These are phyloP conservation scores for Drosophila acutilabella DNA, from an alignment of 2,888 invertebrate species.

Conservation along the genomic window DNA sequence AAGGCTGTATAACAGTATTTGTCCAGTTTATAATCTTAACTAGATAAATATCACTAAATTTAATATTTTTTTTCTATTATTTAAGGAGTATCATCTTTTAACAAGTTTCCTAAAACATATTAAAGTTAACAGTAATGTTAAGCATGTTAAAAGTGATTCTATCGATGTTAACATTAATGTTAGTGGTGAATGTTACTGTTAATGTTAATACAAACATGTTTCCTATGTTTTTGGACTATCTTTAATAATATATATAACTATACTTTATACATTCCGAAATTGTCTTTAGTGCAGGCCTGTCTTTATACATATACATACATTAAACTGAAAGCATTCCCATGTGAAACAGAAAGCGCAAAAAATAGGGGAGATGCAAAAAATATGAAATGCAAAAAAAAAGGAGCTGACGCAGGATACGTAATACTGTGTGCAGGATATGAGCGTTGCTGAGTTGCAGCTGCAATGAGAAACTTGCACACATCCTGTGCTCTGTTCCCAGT, in stretches of 20 bases:
- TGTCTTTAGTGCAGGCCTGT: background rate
- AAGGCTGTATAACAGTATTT: too few relatives aligned
- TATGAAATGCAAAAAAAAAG: background rate
- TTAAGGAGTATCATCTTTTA: too few relatives aligned
- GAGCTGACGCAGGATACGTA: conserved; percentile 36
- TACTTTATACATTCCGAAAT: background rate
- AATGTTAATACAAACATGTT: too few relatives aligned
- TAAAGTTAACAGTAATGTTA: too few relatives aligned
- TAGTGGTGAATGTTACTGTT: too few relatives aligned
- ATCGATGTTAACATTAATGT: too few relatives aligned
- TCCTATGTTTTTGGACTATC: background rate
- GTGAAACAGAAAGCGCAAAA: conserved; percentile 15
- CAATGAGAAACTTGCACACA: conserved; percentile 60
- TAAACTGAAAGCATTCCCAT: conserved; percentile 1
- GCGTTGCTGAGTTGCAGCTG: conserved; percentile 66
- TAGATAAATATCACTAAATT: too few relatives aligned
- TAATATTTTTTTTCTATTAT: too few relatives aligned
- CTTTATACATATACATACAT: background rate
- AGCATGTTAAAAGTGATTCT: too few relatives aligned
- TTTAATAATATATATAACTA: background rate
- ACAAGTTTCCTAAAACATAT: too few relatives aligned
- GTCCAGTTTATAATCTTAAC: too few relatives aligned
- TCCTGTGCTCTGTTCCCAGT: conserved; percentile 49
- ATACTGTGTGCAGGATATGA: conserved; percentile 64
- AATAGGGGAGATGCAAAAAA: background rate